Percentiles rank a stretch among this genome's conserved stretches.
Evolutionary conservation across 2,113 vertebrate species (phyloP).

Genomic region (Nymphicus hollandicus): DNA sequence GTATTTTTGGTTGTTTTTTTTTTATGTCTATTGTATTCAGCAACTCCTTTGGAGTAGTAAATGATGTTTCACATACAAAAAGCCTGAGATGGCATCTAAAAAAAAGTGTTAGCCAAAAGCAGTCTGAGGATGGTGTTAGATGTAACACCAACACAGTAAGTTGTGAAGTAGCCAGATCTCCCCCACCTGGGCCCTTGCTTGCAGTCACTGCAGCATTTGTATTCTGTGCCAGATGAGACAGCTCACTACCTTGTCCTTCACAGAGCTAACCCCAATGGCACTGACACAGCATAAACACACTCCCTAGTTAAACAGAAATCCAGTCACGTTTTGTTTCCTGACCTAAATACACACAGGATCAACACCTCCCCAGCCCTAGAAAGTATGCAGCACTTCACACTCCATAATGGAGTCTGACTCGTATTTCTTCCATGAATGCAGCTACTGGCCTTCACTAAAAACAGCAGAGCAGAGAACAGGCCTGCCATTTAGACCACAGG

Average conservation of each 20-base stretch:
- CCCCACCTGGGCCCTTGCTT: background rate
- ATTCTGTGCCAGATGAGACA: background rate
- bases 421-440: background rate
- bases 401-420: background rate
- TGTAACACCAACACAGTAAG: background rate
- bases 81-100: background rate
- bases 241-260: background rate
- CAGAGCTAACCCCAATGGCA: background rate
- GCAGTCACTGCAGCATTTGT: background rate
- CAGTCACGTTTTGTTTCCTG: background rate
- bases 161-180: background rate
- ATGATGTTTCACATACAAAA: background rate
- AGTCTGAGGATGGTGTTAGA: background rate
- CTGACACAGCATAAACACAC: background rate
- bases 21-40: background rate
- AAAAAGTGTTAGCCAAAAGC: background rate
- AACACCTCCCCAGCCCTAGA: background rate
- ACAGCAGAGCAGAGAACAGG: background rate
- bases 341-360: background rate
- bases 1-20: background rate
- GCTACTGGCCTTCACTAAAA: background rate
- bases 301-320: background rate
- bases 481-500: fast-evolving
- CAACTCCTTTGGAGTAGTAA: background rate
- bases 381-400: background rate